These are phyloP conservation scores for Falco rusticolus DNA, from an alignment of 2,797 vertebrate genomes.

Conservation along the genomic window DNA sequence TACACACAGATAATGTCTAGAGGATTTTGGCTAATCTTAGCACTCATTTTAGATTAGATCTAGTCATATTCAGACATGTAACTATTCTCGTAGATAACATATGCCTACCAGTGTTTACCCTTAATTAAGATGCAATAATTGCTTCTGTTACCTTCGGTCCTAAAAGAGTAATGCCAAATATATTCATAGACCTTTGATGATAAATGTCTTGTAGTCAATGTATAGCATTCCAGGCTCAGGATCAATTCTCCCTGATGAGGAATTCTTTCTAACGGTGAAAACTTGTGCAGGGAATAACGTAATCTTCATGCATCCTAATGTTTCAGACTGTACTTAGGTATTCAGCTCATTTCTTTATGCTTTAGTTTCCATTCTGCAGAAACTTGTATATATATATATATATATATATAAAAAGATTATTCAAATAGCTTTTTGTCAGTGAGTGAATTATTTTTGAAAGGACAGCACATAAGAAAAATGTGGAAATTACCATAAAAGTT, in stretches of 20 bases:
- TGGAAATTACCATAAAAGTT: conserved; percentile 42
- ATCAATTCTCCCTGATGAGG: conserved; percentile 6
- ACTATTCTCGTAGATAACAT: conserved; percentile 63
- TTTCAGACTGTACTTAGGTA: background rate
- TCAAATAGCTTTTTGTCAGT: conserved; percentile 41
- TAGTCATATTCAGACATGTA: conserved; percentile 67
- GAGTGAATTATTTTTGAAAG: conserved; percentile 38
- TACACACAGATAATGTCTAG: conserved; percentile 75
- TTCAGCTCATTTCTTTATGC: conserved; percentile 29
- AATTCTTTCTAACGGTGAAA: background rate
- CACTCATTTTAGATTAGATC: conserved; percentile 82
- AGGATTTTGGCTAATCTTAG: conserved; percentile 79
- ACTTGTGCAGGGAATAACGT: background rate
- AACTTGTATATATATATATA: background rate
- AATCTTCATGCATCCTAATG: background rate
- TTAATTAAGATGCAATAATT: conserved; percentile 76
- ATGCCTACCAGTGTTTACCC: conserved; percentile 57
- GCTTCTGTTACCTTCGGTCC: conserved; percentile 52
- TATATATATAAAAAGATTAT: conserved; percentile 21
- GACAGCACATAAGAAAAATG: background rate
- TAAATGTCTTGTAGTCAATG: background rate
- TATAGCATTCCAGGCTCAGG: background rate
- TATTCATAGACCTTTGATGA: background rate
- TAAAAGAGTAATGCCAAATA: conserved; percentile 32
- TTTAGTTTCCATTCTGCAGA: conserved; percentile 22